Base-by-base conservation (phyloP, 1,140 invertebrate genomes). In the Charaxes varanes region DNA sequence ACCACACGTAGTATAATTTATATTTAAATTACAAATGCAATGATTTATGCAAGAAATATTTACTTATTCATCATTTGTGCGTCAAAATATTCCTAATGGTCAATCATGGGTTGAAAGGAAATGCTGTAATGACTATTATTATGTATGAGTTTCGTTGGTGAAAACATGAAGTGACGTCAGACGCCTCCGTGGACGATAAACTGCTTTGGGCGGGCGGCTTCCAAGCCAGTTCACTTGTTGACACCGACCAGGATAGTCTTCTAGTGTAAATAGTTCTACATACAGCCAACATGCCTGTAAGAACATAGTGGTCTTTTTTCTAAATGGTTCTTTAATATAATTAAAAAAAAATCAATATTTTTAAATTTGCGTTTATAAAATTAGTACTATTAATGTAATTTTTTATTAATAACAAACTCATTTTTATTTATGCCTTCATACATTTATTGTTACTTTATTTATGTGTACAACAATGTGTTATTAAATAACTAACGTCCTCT, bases 241-340 rank as follows among this genome's bases (percentile, higher is more conserved):
- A 69, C 62, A 63, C 38, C 60, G 64, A 24, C 45, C 61, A 48
- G 71, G 58, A 64, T 62, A 68, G 65, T 62, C 43, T 41, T 45
- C 41, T 40, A 48, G 60, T 62, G 53, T 40, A 28, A 51, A 60
- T 51, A 55, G 43, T 63, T 64, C 37, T 22, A 53, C 55, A 42
- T 60, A 22, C 24, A 36, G 47, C 21, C 42, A 68, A 56, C 36
- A 80, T 80, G 76, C 57, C 76, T 62, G 76, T 80, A 79, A 67
- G 73, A 18, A 14, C 19, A 37, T 41, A 4, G 30, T 23, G 40
- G 14, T 35, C 4, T 43, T 24, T 42, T 34, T 15, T 10, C 27
- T 14, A 14, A 14, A 17, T 10, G 18, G 2, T 17, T 31, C 4
- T 8, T 31, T 18, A 17, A 30, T 15, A 16, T 31, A 16, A 14